A percentile compares a stretch with the other conserved stretches of the same genome.
Evolutionary conservation across 2,797 vertebrate species (phyloP).

Genomic region (Gymnopithys bicolor): DNA sequence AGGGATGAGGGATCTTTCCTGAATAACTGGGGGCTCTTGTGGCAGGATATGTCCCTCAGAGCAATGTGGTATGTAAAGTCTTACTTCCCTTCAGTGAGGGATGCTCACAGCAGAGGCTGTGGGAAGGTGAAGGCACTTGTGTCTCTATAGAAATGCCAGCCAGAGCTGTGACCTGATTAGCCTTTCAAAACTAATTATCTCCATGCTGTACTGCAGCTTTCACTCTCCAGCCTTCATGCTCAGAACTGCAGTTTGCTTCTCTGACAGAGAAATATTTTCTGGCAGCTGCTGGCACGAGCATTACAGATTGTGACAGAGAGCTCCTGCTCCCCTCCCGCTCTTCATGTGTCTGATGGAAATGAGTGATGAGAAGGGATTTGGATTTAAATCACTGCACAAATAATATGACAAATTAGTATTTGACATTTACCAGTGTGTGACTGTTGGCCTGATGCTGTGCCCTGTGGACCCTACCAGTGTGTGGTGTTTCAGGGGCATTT

Average conservation of each 20-base stretch:
- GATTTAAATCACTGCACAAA: constrained; percentile 13
- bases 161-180: constrained; percentile 12
- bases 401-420: constrained; percentile 30
- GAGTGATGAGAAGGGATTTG: not conserved
- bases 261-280: constrained; percentile 39
- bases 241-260: not conserved
- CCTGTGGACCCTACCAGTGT: rapidly evolving
- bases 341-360: not conserved
- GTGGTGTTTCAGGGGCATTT: not conserved
- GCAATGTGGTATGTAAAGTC: not conserved
- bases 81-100: not conserved
- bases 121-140: not conserved
- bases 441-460: not conserved
- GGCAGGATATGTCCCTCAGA: not conserved
- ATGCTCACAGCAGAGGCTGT: not conserved
- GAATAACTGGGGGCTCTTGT: not conserved
- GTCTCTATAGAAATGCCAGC: not conserved
- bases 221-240: not conserved
- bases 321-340: constrained; percentile 3
- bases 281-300: not conserved
- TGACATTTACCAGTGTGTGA: not conserved
- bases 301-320: constrained; percentile 28
- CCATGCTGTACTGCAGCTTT: not conserved
- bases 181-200: constrained; percentile 46
- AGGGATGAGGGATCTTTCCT: not conserved